Base-by-base conservation (phyloP, 2,797 vertebrate genomes). In the Hippoglossus hippoglossus region DNA sequence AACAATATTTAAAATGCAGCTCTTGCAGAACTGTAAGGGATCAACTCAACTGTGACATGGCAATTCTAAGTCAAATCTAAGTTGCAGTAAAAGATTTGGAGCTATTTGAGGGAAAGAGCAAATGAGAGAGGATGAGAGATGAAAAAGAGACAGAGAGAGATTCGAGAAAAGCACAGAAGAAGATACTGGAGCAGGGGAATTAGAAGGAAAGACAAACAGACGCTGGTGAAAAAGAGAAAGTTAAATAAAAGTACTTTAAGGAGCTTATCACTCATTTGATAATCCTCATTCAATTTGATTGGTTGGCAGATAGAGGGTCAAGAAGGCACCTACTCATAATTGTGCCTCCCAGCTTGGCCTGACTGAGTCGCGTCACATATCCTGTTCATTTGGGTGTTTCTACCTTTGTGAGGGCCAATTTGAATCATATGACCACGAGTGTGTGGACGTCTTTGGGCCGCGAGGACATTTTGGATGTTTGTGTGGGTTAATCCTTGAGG, bases 231-330 rank as follows among this genome's bases (percentile, higher is more conserved):
- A 71, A 64, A 59, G 22, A 61, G 24, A 65, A 71, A 80, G 68
- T 79, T 80, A 26, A 71, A 70, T 67, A 44, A 72, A 82, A 86
- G 69, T 62, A 56, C 80, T 84, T 70, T 73, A 82, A 85, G 74
- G 69, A 67, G 77, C 67, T 85, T 90, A 81, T 82, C 59, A 1
- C 62, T 81, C 41, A 70, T 77, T 66, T 77, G 85, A 90, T 89
- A 84, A 80, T 83, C 80, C 89, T 89, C 83, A 75, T 74, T 86
- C 81, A 87, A 87, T 90, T 87, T 90, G 81, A 90, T 87, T 74
- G 63, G 79, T 54, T 63, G 55, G 73, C 59, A 80, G 87, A 87
- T 90, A 87, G 73, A 84, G 82, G 81, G 77, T 85, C 76, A 84
- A 84, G 72, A 82, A 70, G 71, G 80, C 77, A 73, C 73, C 72